phyloP scores from a whole-genome alignment of 2,797 vertebrate species.

The Rhabdomys pumilio region DNA sequence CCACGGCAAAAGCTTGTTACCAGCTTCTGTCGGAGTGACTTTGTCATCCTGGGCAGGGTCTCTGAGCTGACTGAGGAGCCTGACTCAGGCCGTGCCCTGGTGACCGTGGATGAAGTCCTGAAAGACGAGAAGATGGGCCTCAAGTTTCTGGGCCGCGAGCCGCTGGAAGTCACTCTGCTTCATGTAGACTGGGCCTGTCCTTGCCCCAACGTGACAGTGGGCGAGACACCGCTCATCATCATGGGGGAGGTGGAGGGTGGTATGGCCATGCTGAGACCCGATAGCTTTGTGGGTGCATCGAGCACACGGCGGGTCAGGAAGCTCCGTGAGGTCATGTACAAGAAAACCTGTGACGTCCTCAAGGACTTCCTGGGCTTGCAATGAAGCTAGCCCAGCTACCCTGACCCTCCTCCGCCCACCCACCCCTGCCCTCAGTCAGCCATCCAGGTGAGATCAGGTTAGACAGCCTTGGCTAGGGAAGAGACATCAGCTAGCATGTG shows the following conservation, averaged over 20 bases:
- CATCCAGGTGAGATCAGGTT: slow-evolving; percentile 36
- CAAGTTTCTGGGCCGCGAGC: slow-evolving; percentile 95
- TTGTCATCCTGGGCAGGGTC: slow-evolving; percentile 96
- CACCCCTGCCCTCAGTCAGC: neutral
- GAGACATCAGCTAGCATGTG: too few relatives aligned
- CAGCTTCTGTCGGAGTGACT: slow-evolving; percentile 98
- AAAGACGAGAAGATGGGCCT: slow-evolving; percentile 99
- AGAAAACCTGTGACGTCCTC: slow-evolving; percentile 98
- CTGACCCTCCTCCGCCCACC: neutral
- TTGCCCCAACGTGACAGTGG: slow-evolving; percentile 96
- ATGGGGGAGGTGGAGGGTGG: slow-evolving; percentile 97
- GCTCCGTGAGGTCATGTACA: slow-evolving; percentile 95
- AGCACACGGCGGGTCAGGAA: slow-evolving; percentile 94
- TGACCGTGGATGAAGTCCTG: slow-evolving; percentile 96
- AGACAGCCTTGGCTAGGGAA: neutral
- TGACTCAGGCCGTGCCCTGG: slow-evolving; percentile 94
- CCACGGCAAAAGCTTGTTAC: slow-evolving; percentile 96
- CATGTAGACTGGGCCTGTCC: slow-evolving; percentile 98
- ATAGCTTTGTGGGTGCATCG: slow-evolving; percentile 95
- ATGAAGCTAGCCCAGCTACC: slow-evolving; percentile 86
- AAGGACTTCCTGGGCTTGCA: slow-evolving; percentile 94
- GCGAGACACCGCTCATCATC: slow-evolving; percentile 95
- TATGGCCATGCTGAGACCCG: slow-evolving; percentile 96
- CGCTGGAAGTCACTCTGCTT: slow-evolving; percentile 96
- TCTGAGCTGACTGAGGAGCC: slow-evolving; percentile 95